Conservation (phyloP, 2,113 vertebrate species). For the Emydura subglobosa region DNA sequence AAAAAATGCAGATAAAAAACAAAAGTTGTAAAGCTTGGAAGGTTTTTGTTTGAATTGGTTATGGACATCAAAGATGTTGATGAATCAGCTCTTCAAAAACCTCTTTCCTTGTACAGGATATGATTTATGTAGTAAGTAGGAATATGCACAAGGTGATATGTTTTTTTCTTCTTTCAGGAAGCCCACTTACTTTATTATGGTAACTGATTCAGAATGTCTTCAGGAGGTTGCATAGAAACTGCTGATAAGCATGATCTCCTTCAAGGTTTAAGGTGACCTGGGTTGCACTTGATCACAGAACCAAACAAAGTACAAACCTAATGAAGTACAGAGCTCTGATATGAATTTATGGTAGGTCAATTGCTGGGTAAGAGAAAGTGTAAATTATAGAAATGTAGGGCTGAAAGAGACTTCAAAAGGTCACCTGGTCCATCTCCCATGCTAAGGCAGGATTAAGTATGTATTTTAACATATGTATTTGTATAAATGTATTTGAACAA, state of each 20-base stretch:
- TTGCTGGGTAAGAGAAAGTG: neutral
- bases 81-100: slow-evolving; percentile 36
- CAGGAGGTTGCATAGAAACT: neutral
- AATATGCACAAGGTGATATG: neutral
- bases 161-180: neutral
- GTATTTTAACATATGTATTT: neutral
- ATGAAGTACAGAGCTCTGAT: accelerated
- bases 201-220: neutral
- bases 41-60: slow-evolving; percentile 38
- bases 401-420: neutral
- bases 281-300: neutral
- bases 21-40: neutral
- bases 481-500: neutral
- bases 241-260: neutral
- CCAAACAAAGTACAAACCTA: neutral
- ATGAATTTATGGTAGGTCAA: neutral
- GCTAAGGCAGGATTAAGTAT: neutral
- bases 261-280: neutral
- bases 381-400: neutral
- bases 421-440: neutral
- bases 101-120: neutral
- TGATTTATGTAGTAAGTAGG: slow-evolving; percentile 14
- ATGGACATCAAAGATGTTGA: slow-evolving; percentile 42
- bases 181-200: neutral
- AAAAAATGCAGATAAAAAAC: slow-evolving; percentile 2